phyloP scores from a whole-genome alignment of 2,797 vertebrate species.

The Echiichthys vipera region DNA sequence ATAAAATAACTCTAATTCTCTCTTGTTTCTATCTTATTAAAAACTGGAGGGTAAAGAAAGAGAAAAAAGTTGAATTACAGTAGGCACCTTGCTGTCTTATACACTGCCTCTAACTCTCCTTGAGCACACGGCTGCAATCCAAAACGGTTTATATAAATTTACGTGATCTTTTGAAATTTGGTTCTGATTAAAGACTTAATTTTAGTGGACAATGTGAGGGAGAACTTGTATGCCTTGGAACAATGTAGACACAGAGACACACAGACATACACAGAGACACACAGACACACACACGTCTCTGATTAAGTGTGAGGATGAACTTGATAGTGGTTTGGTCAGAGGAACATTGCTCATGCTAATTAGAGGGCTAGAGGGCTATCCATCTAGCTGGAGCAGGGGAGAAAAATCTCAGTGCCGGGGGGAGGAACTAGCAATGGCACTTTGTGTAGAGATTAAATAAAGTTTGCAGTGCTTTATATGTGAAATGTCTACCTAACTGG shows the following conservation, averaged over 20 bases:
- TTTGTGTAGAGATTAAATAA: constrained; percentile 67
- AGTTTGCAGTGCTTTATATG: constrained; percentile 59
- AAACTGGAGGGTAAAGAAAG: constrained; percentile 3
- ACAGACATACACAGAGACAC: constrained; percentile 28
- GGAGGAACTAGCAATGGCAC: constrained; percentile 51
- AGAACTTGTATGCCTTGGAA: constrained; percentile 57
- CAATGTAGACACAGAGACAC: constrained; percentile 18
- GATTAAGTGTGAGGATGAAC: constrained; percentile 72
- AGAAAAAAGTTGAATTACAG: constrained; percentile 17
- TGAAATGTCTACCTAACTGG: constrained; percentile 45
- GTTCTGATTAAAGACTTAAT: constrained; percentile 67
- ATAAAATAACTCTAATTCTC: constrained; percentile 18
- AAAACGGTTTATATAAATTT: constrained; percentile 64
- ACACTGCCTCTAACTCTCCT: constrained; percentile 34
- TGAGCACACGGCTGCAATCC: constrained; percentile 45
- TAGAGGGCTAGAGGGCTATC: constrained; percentile 74
- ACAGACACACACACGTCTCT: constrained; percentile 44
- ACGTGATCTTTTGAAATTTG: constrained; percentile 62
- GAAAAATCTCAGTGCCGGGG: constrained; percentile 50
- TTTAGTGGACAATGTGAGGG: constrained; percentile 68
- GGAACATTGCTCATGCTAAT: constrained; percentile 82
- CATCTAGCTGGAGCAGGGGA: constrained; percentile 63
- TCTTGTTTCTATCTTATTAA: constrained; percentile 39
- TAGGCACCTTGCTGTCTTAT: constrained; percentile 36
- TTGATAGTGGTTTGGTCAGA: constrained; percentile 72